Base-by-base conservation (phyloP, 2,888 invertebrate genomes). In the Antheraea yamamai region DNA sequence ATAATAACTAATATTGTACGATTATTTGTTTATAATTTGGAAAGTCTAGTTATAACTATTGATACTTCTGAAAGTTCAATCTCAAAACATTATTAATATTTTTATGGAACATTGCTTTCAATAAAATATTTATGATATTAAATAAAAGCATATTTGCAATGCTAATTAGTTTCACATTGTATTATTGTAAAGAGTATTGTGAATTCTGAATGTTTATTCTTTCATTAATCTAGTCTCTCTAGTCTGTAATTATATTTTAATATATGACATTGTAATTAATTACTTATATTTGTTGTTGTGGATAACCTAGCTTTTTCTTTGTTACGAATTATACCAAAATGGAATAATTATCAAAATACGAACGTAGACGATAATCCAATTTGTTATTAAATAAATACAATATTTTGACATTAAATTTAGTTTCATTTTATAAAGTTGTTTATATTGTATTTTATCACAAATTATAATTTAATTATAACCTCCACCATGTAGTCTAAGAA, bases 151-250 rank as follows among this genome's bases (percentile, higher is more conserved):
- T n/a, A 61, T 61, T 61, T 61, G n/a, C 23, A 61, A 23, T n/a
- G 23, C 20, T 8, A 61, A 61, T 23, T 61, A 4, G 0, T 61
- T 61, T n/a, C 20, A 3, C 7, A 23, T n/a, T 61, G n/a, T 61
- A 61, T 8, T 61, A 61, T 20, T 7, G n/a, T 61, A 61, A 61
- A 23, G 2, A 23, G 23, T 61, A 23, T 26, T 12, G 61, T 12
- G 23, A 8, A 61, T 61, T 23, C 23, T 20, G 8, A 61, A 61
- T 8, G 23, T 61, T 61, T 23, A 61, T 58, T 8, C 23, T 61
- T 2, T 61, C 23, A 35, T 68, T 20, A 18, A 30, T 68, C 68
- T 68, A 68, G 68, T 68, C 30, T 68, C 68, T 35, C 68, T 68
- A 68, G 68, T 68, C 35, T 61, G 1, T 61, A 55, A 20, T 55